Evolutionary conservation across 2,888 invertebrate species (phyloP).

Genomic region (Zelleria hepariella): DNA sequence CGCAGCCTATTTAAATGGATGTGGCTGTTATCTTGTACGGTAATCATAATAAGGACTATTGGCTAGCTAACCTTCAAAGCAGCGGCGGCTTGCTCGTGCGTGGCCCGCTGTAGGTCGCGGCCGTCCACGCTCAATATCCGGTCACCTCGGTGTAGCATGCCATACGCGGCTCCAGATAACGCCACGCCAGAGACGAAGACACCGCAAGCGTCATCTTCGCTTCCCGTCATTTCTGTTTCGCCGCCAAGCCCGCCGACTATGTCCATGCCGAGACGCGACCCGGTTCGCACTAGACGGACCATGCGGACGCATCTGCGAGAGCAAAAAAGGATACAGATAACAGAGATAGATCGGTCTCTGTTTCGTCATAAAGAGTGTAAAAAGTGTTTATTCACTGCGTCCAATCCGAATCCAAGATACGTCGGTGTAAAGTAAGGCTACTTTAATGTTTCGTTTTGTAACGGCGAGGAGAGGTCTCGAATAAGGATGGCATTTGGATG

Average conservation of each 20-base stretch:
- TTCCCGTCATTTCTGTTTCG: conserved; percentile 37
- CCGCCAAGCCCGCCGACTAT: conserved; percentile 65
- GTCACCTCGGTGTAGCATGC: conserved; percentile 77
- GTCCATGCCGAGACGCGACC: conserved; percentile 66
- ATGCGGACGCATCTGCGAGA: conserved; percentile 54
- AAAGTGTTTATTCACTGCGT: too few relatives aligned
- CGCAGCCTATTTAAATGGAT: too few relatives aligned
- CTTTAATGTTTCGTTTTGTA: too few relatives aligned
- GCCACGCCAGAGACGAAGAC: conserved; percentile 66
- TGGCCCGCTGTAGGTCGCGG: conserved; percentile 78
- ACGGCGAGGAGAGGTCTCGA: too few relatives aligned
- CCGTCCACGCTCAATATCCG: conserved; percentile 83
- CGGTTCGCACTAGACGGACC: conserved; percentile 60
- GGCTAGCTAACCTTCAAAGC: conserved; percentile 55
- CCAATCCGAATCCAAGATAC: too few relatives aligned
- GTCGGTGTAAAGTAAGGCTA: too few relatives aligned
- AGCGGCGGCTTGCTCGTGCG: conserved; percentile 85
- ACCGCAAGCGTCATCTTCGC: conserved; percentile 56
- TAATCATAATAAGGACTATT: too few relatives aligned
- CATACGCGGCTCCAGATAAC: conserved; percentile 55
- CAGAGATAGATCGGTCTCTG: too few relatives aligned
- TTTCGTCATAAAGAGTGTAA: too few relatives aligned
- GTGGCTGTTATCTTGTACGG: too few relatives aligned
- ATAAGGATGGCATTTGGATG: too few relatives aligned
- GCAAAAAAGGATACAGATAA: neutral